These are phyloP conservation scores for Saccostrea cuccullata DNA, from an alignment of 1,140 invertebrate species.

Conservation along the genomic window DNA sequence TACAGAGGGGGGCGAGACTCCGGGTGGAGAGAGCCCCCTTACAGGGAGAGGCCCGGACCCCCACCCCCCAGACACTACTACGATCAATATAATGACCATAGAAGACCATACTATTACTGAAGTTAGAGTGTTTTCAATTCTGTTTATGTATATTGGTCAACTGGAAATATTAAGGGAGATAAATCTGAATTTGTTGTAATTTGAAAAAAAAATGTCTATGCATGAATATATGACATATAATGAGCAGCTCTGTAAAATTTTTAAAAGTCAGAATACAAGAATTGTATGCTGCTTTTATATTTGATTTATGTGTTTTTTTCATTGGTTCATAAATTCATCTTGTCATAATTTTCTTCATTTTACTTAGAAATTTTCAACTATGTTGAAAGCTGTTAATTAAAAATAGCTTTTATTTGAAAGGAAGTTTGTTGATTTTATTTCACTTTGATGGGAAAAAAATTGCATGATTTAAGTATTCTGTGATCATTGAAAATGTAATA, in stretches of 20 bases:
- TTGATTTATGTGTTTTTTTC: neutral
- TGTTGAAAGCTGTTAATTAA: slow-evolving; percentile 26
- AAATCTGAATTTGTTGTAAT: neutral
- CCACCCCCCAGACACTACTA: slow-evolving; percentile 30
- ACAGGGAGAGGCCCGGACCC: neutral
- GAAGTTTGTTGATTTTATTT: neutral
- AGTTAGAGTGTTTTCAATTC: neutral
- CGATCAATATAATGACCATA: slow-evolving; percentile 24
- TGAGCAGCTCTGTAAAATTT: neutral
- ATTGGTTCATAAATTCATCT: slow-evolving; percentile 2
- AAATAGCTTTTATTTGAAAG: slow-evolving; percentile 15
- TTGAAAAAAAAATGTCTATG: slow-evolving; percentile 6
- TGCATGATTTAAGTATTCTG: too few species aligned
- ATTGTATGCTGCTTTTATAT: neutral
- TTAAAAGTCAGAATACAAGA: neutral
- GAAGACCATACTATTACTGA: slow-evolving; percentile 31
- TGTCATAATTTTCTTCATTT: slow-evolving; percentile 20
- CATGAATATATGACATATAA: neutral
- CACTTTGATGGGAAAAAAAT: too few species aligned
- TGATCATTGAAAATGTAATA: too few species aligned
- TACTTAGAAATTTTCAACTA: neutral
- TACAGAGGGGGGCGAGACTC: slow-evolving; percentile 9
- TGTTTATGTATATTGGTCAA: neutral
- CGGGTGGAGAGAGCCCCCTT: neutral
- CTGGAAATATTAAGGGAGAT: neutral